Evolutionary conservation across 2,888 invertebrate species (phyloP), one percentile per base, ranked within the genome.

Genomic region (Harpalus rufipes): DNA sequence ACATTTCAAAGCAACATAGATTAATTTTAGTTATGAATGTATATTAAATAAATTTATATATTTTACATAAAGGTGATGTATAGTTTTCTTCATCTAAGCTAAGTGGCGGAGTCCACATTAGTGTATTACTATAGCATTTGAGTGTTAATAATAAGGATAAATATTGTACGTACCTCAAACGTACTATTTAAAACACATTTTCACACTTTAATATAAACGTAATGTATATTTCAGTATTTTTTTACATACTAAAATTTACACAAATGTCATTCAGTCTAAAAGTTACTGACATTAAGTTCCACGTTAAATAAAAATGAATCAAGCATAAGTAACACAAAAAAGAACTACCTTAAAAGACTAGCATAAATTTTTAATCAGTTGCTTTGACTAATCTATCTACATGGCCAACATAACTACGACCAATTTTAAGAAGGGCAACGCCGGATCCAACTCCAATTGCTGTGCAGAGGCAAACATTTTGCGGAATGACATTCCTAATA

Each of bases 401-500:
- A 86, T 91, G 90, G 76, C 89, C 88, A 16, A 88, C 87, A 87
- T 91, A 91, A 84, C 87, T 88, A 84, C 88, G 87, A 21, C 90
- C 91, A 85, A 91, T 88, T 89, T 91, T 91, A 18, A 91, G 93
- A 39, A 96, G 91, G 86, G 94, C 93, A 72, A 94, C 91, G 84
- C 96, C 95, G 58, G 95, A 94, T 25, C 94, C 92, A n/a, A 96
- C 89, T 41, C 96, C 96, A 86, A 95, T 92, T 51, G 94, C 87
- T 41, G 95, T 94, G 87, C 95, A 94, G 25, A 96, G 88, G 5
- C 93, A 90, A 61, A 95, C 93, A 89, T 94, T 94, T 87, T 94
- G 93, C 0, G 96, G 96, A 68, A 97, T 92, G 56, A 96, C 92
- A 87, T 96, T 96, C 89, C 97, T 94, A 59, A 96, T 91, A 56